Base-by-base conservation (phyloP, 2,113 vertebrate genomes). In the Merops nubicus region DNA sequence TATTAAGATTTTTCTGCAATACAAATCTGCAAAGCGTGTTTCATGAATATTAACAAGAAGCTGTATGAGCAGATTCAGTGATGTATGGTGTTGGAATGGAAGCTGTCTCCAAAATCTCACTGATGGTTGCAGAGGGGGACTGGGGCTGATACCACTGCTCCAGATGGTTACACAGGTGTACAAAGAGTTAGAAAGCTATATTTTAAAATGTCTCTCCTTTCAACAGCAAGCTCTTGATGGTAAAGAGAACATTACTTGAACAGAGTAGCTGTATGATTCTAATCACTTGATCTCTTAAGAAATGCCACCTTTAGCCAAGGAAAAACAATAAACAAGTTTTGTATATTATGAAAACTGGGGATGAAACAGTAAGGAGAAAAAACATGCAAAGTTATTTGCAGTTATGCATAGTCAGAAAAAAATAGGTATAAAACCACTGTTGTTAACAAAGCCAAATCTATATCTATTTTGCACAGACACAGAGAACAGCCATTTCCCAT, bases 1-100 rank as follows among this genome's bases (percentile, higher is more conserved):
- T 56, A 95, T 85, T 88, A 94, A 94, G 80, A 80, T 40, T 91
- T 83, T 84, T 82, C 81, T 79, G 70, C 78, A 81, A 33, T 60
- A 76, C 70, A 88, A 87, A 88, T 85, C 85, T 86, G 83, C 90
- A 87, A 95, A 91, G 80, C 4, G 3, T 70, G 67, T 86, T 91
- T 85, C 92, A 92, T 93, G 94, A 96, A 95, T 86, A 96, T 93
- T 91, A 96, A 97, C 76, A 75, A 84, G 93, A 85, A 54, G 34
- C 62, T 85, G 47, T 78, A 68, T 89, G 51, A 62, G 47, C 29
- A 68, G 51, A 73, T 22, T 63, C 85, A 73, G 60, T 15, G 54
- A 68, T 65, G 50, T 67, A 47, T 57, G 63, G 85, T 45, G 42
- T 25, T 75, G 67, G 70, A 88, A 91, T 36, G 29, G 67, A 53